phyloP scores from a whole-genome alignment of 2,797 vertebrate species.

The Clarias laeviceps region DNA sequence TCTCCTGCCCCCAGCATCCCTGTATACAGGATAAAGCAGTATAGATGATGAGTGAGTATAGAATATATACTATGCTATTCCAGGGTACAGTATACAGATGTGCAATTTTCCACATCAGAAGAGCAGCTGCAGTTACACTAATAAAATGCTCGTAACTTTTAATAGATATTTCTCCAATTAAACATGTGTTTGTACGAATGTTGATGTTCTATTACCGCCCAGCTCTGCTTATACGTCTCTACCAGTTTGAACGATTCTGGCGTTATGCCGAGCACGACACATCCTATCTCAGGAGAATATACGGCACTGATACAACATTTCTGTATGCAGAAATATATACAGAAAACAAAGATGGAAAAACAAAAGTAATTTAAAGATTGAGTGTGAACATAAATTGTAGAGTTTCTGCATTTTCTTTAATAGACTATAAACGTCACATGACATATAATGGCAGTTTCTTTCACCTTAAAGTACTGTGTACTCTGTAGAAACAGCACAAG shows the following conservation, averaged over 20 bases:
- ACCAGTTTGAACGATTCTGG: not conserved
- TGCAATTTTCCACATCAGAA: not conserved
- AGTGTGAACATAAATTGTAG: conserved; percentile 58
- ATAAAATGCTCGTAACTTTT: not conserved
- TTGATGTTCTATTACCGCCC: not conserved
- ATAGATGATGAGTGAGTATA: not conserved
- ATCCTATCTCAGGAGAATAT: conserved; percentile 32
- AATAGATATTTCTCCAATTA: not conserved
- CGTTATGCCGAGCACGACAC: no score
- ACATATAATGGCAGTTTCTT: conserved; percentile 67
- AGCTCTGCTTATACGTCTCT: conserved; percentile 5
- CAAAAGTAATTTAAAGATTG: conserved; percentile 56
- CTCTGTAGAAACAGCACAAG: conserved; percentile 56
- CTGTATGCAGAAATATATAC: conserved; percentile 64
- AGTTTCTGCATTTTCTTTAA: conserved; percentile 60
- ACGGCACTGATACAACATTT: conserved; percentile 25
- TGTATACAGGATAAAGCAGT: no score
- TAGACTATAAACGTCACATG: conserved; percentile 66
- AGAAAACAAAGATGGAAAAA: conserved; percentile 56
- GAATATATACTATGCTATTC: not conserved
- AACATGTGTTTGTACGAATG: not conserved
- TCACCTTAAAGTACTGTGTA: conserved; percentile 56
- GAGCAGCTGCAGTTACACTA: not conserved
- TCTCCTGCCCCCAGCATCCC: no score
- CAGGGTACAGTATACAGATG: not conserved